These are phyloP conservation scores for Caenorhabditis macrosperma DNA, from an alignment of 2,888 invertebrate genomes.

Conservation along the genomic window DNA sequence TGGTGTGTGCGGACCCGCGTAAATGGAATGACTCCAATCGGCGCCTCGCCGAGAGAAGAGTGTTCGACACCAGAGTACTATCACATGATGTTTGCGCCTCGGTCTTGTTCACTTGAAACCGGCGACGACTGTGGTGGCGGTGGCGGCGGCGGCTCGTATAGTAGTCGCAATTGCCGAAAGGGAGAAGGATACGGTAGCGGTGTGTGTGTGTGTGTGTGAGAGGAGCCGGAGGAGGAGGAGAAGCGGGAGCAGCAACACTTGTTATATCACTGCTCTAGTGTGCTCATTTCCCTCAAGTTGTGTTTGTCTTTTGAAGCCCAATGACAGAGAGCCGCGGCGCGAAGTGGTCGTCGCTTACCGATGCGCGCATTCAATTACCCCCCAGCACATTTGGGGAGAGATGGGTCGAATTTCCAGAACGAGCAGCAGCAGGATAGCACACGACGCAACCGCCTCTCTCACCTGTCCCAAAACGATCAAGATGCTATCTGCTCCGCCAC, in stretches of 20 bases:
- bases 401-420: constrained; percentile 33
- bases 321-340: constrained; percentile 37
- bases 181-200: constrained; percentile 57
- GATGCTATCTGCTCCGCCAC: constrained; percentile 14
- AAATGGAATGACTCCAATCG: constrained; percentile 31
- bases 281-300: constrained; percentile 50
- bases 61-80: constrained; percentile 24
- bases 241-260: constrained; percentile 58
- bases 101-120: constrained; percentile 50
- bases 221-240: constrained; percentile 26
- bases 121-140: background rate
- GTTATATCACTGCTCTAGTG: constrained; percentile 58
- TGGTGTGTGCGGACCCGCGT: constrained; percentile 4
- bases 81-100: constrained; percentile 48
- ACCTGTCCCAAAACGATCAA: constrained; percentile 45
- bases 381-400: constrained; percentile 42
- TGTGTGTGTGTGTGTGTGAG: no score
- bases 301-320: constrained; percentile 51
- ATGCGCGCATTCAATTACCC: constrained; percentile 58
- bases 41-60: background rate
- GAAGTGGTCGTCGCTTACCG: constrained; percentile 29
- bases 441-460: constrained; percentile 20
- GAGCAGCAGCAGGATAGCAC: constrained; percentile 6
- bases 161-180: constrained; percentile 57
- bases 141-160: constrained; percentile 38